Conservation (phyloP, 1,140 invertebrate species). For the Heliconius hermathena region DNA sequence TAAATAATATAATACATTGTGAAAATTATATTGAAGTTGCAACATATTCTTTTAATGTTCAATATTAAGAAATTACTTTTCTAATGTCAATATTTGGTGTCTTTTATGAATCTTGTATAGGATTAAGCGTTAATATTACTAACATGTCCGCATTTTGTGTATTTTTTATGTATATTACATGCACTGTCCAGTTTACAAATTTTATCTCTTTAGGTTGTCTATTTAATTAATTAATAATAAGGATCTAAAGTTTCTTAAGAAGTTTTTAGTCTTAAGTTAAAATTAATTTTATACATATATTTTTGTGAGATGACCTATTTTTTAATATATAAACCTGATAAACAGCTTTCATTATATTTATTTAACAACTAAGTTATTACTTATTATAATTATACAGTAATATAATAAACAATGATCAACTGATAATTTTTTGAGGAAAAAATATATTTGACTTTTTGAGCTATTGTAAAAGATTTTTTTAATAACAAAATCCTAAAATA, state of each 20-base stretch:
- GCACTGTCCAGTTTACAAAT: constrained; percentile 4
- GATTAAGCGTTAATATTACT: not conserved
- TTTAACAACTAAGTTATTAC: not conserved
- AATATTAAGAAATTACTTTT: constrained; percentile 7
- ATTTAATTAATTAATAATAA: constrained; percentile 11
- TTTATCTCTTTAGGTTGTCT: constrained; percentile 4
- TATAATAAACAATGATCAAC: not conserved
- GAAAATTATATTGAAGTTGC: not conserved
- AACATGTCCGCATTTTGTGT: not conserved
- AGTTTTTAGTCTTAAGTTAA: not conserved
- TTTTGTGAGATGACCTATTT: constrained; percentile 12
- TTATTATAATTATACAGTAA: not conserved
- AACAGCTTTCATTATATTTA: constrained; percentile 7
- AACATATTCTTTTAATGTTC: not conserved
- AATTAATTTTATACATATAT: constrained; percentile 2
- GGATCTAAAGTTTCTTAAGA: not conserved
- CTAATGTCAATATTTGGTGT: not conserved
- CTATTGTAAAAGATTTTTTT: constrained; percentile 13
- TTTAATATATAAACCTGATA: not conserved
- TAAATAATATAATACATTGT: not conserved
- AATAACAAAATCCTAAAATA: constrained; percentile 8
- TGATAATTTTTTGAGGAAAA: not conserved
- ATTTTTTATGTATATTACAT: not conserved
- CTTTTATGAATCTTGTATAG: not conserved
- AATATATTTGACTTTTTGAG: not conserved